Evolutionary conservation across 2,797 vertebrate genomes (phyloP).

Genomic region (Amblyraja radiata): DNA sequence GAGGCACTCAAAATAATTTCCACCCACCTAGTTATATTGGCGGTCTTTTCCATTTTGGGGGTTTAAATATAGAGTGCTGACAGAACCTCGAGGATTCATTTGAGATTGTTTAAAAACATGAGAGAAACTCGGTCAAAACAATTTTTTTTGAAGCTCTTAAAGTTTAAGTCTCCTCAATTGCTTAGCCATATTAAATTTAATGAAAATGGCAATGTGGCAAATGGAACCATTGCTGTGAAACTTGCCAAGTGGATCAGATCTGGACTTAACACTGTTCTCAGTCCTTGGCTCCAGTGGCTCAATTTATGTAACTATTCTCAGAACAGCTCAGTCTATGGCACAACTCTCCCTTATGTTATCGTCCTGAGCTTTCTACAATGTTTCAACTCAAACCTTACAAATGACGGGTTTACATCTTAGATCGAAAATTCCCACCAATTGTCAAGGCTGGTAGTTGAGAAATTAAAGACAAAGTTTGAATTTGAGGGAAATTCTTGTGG

Average conservation of each 20-base stretch:
- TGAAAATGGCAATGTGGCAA: background rate
- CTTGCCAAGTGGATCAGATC: background rate
- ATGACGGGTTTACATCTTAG: background rate
- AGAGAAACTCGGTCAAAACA: background rate
- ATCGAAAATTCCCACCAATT: background rate
- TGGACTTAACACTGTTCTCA: background rate
- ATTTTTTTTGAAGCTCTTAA: background rate
- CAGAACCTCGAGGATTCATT: too few species aligned
- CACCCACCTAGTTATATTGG: background rate
- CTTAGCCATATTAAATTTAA: background rate
- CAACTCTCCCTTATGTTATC: background rate
- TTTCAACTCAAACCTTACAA: background rate
- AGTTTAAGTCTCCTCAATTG: background rate
- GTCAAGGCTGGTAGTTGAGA: background rate
- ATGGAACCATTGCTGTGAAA: background rate
- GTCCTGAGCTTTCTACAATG: background rate
- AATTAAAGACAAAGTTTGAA: background rate
- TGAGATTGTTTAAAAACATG: too few species aligned
- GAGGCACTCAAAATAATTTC: background rate
- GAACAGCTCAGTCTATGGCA: background rate
- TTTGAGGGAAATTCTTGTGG: background rate
- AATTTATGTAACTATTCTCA: background rate
- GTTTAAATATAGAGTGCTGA: background rate
- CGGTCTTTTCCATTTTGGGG: background rate
- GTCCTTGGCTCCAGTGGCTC: background rate